Evolutionary conservation across 2,797 vertebrate genomes (phyloP).

Genomic region (Sebastes minor): DNA sequence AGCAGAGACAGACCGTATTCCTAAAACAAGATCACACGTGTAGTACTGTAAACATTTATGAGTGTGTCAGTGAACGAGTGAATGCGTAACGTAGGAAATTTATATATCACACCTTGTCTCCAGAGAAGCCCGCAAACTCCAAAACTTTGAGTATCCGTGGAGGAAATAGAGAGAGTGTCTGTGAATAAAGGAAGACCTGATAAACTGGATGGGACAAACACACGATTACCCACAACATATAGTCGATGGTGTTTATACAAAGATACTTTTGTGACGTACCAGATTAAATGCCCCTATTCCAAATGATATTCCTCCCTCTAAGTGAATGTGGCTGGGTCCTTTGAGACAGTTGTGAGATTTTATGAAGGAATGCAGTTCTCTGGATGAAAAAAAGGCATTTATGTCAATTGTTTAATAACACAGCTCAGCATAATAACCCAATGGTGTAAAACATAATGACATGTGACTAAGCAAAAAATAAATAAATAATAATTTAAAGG

Average conservation of each 20-base stretch:
- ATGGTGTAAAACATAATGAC: not conserved
- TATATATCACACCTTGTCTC: constrained; percentile 82
- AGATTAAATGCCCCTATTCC: constrained; percentile 89
- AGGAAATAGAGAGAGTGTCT: constrained; percentile 86
- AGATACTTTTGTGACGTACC: constrained; percentile 65
- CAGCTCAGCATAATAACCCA: not conserved
- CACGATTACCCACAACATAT: not conserved
- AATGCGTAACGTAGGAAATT: not conserved
- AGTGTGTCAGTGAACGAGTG: not conserved
- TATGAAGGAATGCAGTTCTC: constrained; percentile 82
- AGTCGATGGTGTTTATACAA: not conserved
- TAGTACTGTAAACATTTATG: not conserved
- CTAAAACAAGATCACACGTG: constrained; percentile 55
- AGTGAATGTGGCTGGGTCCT: constrained; percentile 81
- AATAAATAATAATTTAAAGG: not conserved
- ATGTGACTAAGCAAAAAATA: not conserved
- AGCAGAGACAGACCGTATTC: constrained; percentile 86
- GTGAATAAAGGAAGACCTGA: constrained; percentile 18
- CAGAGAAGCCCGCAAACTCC: constrained; percentile 89
- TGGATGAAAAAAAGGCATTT: constrained; percentile 42
- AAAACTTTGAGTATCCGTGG: constrained; percentile 85
- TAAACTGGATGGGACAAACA: not conserved
- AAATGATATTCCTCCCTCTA: constrained; percentile 86
- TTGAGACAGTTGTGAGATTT: constrained; percentile 75
- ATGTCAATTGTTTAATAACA: not conserved